Base-by-base conservation (phyloP, 1,140 invertebrate genomes). In the Agrypnia vestita region DNA sequence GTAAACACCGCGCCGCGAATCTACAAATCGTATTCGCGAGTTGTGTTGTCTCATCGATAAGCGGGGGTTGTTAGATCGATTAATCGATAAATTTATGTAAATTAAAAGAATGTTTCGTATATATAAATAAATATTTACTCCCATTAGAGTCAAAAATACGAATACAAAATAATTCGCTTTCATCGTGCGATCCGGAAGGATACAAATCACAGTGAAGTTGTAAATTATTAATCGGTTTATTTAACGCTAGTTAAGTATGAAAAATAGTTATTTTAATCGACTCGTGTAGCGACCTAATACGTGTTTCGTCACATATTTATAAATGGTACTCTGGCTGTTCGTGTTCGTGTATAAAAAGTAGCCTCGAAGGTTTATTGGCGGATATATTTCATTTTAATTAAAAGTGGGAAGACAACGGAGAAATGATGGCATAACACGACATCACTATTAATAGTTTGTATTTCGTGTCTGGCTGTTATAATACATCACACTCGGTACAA, bases 301-400 rank as follows among this genome's bases (percentile, higher is more conserved):
- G 15, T 19, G 46, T 69, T 69, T 69, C 62, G 12, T 47, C 64
- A 69, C 64, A 19, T 46, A 44, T 67, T 69, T 35, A 69, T 69
- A 49, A 69, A 69, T 69, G 64, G n/a, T 69, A 10, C 17, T 46
- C 44, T 0, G 15, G 21, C 11, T 3, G 8, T 51, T 12, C 49
- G 8, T 15, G 44, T 25, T 64, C 19, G 25, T 13, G 3, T 13
- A 47, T 69, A 17, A 69, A 69, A 67, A 69, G 44, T 49, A 35
- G 21, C 69, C 19, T 55, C 51, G 12, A 53, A 19, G 12, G 17
- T 11, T 25, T 51, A 51, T 72, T 55, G 19, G 51, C 21, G 47
- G 44, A 53, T 53, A 73, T 43, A 73, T 55, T 73, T 73, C 49
- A 73, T 73, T 73, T 51, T 51, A 73, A 73, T 73, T 73, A 73